These are phyloP conservation scores for Oscheius sp. DNA, from an alignment of 2,888 invertebrate genomes.

Conservation along the genomic window DNA sequence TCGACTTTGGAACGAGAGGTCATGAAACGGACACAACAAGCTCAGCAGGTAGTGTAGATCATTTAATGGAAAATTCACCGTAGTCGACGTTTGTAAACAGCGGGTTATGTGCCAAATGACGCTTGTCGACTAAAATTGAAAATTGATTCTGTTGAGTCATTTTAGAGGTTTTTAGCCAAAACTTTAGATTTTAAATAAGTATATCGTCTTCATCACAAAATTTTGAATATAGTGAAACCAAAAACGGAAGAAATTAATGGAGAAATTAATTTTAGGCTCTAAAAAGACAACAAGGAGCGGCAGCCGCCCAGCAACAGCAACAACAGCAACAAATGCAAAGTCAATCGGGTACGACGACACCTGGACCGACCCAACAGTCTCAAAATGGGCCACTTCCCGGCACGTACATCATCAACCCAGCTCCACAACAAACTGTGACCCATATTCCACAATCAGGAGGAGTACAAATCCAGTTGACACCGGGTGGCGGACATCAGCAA, in stretches of 20 bases:
- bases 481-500: conserved; percentile 37
- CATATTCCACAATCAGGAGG: conserved; percentile 14
- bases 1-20: conserved; percentile 70
- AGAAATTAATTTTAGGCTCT: conserved; percentile 18
- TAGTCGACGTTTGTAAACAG: too few relatives aligned
- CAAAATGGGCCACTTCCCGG: background rate
- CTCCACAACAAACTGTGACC: conserved; percentile 32
- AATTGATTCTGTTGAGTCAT: background rate
- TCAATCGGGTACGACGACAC: conserved; percentile 7
- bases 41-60: conserved; percentile 57
- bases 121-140: too few relatives aligned
- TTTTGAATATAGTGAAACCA: too few relatives aligned
- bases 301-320: conserved; percentile 22
- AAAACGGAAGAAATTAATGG: background rate
- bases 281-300: conserved; percentile 29
- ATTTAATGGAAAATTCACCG: background rate
- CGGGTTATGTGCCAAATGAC: too few relatives aligned
- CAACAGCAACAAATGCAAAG: conserved; percentile 9
- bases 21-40: conserved; percentile 69
- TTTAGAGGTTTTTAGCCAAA: too few relatives aligned
- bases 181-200: too few relatives aligned
- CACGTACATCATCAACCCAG: conserved; percentile 41
- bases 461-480: conserved; percentile 35
- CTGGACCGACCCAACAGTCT: conserved; percentile 12
- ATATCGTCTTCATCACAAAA: too few relatives aligned